These are phyloP conservation scores for Linnaemya tessellans DNA, from an alignment of 2,888 invertebrate genomes.

Conservation along the genomic window DNA sequence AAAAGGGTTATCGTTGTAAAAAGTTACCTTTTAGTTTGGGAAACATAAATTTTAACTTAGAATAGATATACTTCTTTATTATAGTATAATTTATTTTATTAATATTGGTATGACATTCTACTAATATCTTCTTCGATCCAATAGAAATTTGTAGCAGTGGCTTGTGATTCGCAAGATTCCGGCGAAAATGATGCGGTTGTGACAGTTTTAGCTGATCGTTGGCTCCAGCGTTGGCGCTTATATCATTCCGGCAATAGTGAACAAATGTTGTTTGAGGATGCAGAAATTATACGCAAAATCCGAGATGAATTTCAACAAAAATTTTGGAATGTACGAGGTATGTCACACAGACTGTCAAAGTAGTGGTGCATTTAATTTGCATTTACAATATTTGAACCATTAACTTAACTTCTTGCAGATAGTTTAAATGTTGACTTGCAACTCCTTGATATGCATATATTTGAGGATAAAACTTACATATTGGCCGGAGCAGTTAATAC, in stretches of 20 bases:
- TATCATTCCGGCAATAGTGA: slow-evolving; percentile 86
- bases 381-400: too few relatives aligned
- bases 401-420: slow-evolving; percentile 80
- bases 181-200: slow-evolving; percentile 85
- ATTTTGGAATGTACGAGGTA: slow-evolving; percentile 86
- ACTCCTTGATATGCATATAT: slow-evolving; percentile 91
- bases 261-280: slow-evolving; percentile 88
- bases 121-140: slow-evolving; percentile 27
- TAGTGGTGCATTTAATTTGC: too few relatives aligned
- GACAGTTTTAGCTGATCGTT: slow-evolving; percentile 90
- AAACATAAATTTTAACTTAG: background rate
- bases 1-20: background rate
- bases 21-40: too few relatives aligned
- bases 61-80: background rate
- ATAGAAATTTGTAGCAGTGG: slow-evolving; percentile 88
- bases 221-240: slow-evolving; percentile 92
- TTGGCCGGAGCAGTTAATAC: slow-evolving; percentile 88
- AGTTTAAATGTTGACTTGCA: slow-evolving; percentile 87
- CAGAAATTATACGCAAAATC: slow-evolving; percentile 89
- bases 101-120: background rate
- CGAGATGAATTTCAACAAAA: slow-evolving; percentile 88
- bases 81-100: background rate
- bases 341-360: slow-evolving; percentile 42
- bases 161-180: slow-evolving; percentile 83
- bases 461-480: slow-evolving; percentile 87